Percentiles rank a stretch among this genome's conserved stretches.
These are phyloP conservation scores for Ceuthmochares aereus DNA, from an alignment of 2,113 vertebrate species.

Conservation along the genomic window DNA sequence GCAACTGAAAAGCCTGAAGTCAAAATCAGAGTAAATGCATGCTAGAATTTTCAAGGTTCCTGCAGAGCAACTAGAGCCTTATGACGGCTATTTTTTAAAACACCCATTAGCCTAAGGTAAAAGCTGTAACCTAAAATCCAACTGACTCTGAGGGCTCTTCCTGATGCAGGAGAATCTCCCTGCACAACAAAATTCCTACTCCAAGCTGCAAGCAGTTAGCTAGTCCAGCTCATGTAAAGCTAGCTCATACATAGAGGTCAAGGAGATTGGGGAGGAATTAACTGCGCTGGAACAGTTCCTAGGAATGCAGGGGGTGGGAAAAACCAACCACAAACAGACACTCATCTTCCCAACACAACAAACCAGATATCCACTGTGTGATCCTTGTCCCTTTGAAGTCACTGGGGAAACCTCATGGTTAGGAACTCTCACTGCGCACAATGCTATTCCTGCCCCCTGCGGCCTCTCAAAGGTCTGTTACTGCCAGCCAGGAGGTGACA, in stretches of 20 bases:
- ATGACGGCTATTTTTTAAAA: neutral
- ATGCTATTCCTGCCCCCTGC: neutral
- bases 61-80: neutral
- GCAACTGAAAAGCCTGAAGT: neutral
- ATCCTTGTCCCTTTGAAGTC: neutral
- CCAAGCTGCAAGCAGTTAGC: constrained; percentile 1
- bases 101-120: neutral
- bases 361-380: neutral
- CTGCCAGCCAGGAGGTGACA: neutral
- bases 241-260: neutral
- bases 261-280: neutral
- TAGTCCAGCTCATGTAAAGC: neutral
- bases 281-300: neutral
- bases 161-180: neutral
- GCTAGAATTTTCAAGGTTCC: neutral
- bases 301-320: neutral
- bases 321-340: neutral
- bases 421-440: neutral
- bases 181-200: neutral
- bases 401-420: neutral
- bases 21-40: neutral
- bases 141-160: neutral
- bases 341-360: neutral
- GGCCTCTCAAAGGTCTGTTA: neutral
- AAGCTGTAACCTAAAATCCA: neutral